Evolutionary conservation across 1,140 invertebrate genomes (phyloP), one percentile per base, ranked within the genome.

Genomic region (Cheumatopsyche charites): DNA sequence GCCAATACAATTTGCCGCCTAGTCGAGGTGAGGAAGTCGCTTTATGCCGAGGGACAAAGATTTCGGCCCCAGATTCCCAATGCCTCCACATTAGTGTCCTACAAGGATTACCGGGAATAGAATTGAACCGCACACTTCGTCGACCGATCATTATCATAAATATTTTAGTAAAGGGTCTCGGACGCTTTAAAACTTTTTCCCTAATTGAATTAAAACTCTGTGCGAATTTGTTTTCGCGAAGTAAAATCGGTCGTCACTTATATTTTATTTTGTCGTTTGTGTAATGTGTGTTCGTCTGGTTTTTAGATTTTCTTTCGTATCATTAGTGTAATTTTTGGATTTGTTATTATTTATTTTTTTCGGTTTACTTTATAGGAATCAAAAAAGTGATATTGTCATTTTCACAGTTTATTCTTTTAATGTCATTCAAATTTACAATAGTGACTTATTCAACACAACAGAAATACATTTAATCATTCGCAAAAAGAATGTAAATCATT

Each of bases 401-500:
- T n/a, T n/a, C n/a, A n/a, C n/a, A n/a, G n/a, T n/a, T n/a, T n/a
- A n/a, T n/a, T n/a, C n/a, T n/a, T n/a, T n/a, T n/a, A n/a, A n/a
- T n/a, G n/a, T n/a, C n/a, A n/a, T n/a, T n/a, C n/a, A n/a, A n/a
- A n/a, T n/a, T n/a, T n/a, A 74, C 65, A 74, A 69, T 62, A 49
- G 23, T 68, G 68, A 52, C 62, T 71, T 11, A 62, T 42, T 15
- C 29, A 63, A 13, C 12, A 36, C 15, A 43, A 58, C 29, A 19
- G 23, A 25, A 47, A 65, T 65, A 47, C 17, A 12, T 19, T 25
- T 25, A 6, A 26, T 43, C 49, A 71, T 74, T 74, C 73, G 68
- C 68, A 74, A 74, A 74, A 74, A 74, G 73, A 74, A 74, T 67
- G 63, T 70, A 6, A 42, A 42, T 19, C 6, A 63, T 63, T 63